Conservation (phyloP, 2,113 vertebrate genomes). For the Megaptera novaeangliae region DNA sequence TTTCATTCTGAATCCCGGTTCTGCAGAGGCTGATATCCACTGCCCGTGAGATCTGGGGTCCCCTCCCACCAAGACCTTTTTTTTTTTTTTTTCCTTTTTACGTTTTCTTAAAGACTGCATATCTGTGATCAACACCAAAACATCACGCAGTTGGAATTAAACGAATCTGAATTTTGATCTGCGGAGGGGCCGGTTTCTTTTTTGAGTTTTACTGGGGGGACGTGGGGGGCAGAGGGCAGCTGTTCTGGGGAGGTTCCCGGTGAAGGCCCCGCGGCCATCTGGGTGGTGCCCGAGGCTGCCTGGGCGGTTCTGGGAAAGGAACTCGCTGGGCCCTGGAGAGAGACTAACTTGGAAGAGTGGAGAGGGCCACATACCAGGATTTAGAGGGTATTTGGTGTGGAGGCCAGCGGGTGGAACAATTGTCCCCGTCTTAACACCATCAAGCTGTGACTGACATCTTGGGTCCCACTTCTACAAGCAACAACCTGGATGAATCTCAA, state of each 20-base stretch:
- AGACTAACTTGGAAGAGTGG: background rate
- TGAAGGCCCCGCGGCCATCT: slow-evolving; percentile 58
- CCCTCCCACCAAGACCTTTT: background rate
- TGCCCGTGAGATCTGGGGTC: background rate
- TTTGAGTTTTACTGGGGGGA: slow-evolving; percentile 12
- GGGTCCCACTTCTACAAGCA: background rate
- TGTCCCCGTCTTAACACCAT: background rate
- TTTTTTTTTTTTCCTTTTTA: background rate
- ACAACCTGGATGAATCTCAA: background rate
- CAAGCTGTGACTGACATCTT: background rate
- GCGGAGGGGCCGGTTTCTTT: background rate
- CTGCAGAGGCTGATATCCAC: background rate
- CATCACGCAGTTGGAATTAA: slow-evolving; percentile 33
- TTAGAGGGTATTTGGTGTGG: background rate
- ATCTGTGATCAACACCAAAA: background rate
- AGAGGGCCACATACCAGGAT: background rate
- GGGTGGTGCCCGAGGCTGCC: slow-evolving; percentile 62
- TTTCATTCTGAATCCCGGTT: slow-evolving; percentile 46
- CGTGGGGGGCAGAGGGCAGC: slow-evolving; percentile 22
- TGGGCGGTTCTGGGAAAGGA: slow-evolving; percentile 9
- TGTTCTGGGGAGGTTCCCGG: slow-evolving; percentile 10
- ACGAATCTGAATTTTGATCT: slow-evolving; percentile 44
- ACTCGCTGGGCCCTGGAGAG: background rate
- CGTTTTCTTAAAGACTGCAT: background rate
- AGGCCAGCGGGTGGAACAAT: background rate